These are phyloP conservation scores for Salmo trutta DNA, from an alignment of 2,797 vertebrate genomes.

Conservation along the genomic window DNA sequence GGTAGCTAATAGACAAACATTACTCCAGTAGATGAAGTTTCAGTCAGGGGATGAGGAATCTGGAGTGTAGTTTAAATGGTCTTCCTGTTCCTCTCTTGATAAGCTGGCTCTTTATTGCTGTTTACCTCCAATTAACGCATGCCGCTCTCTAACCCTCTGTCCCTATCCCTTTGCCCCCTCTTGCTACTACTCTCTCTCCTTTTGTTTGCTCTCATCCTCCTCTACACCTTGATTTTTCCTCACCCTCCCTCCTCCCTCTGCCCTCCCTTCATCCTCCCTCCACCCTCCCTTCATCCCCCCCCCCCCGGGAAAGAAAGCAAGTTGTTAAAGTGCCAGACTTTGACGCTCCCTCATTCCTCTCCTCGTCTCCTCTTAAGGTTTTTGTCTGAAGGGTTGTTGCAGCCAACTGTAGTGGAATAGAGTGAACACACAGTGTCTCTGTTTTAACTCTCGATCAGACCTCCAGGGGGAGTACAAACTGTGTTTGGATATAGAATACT, in stretches of 20 bases:
- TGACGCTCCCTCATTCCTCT: background rate
- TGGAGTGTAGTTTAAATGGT: background rate
- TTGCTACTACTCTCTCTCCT: background rate
- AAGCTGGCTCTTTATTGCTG: too few relatives aligned
- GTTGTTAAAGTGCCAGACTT: conserved; percentile 36
- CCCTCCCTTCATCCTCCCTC: too few relatives aligned
- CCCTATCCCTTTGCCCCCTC: background rate
- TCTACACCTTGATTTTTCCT: background rate
- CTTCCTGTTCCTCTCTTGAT: background rate
- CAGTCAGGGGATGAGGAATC: background rate
- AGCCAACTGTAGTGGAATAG: too few relatives aligned
- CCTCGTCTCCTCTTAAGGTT: background rate
- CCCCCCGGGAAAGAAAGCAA: conserved; percentile 6
- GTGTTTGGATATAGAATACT: too few relatives aligned
- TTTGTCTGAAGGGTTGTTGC: background rate
- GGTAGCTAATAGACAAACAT: background rate
- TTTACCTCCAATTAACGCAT: background rate
- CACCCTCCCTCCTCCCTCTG: background rate
- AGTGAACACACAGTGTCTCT: too few relatives aligned
- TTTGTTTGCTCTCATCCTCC: background rate
- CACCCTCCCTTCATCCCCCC: background rate
- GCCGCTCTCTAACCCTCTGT: background rate
- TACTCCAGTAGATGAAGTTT: background rate
- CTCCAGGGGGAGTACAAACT: too few relatives aligned
- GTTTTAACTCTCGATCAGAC: too few relatives aligned